phyloP scores from a whole-genome alignment of 2,113 vertebrate species.

The Prolemur simus region DNA sequence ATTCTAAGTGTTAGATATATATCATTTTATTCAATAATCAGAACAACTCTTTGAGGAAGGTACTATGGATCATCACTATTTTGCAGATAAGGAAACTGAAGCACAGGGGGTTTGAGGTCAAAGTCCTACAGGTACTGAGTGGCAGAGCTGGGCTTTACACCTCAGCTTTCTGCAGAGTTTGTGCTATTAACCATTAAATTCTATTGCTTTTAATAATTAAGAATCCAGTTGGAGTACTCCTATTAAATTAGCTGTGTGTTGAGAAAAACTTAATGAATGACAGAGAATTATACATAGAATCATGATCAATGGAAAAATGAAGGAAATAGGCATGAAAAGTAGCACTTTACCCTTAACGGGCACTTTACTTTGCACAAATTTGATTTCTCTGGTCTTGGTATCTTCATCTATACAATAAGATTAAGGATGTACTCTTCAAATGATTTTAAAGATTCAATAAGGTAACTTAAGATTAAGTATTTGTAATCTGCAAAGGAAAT shows the following conservation, averaged over 20 bases:
- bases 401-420: neutral
- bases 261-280: neutral
- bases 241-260: neutral
- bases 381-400: neutral
- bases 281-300: neutral
- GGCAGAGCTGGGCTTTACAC: neutral
- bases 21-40: neutral
- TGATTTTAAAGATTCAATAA: neutral
- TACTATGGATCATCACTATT: neutral
- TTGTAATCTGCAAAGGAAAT: neutral
- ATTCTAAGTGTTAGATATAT: neutral
- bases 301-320: neutral
- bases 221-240: neutral
- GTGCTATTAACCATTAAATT: neutral
- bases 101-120: neutral
- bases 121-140: neutral
- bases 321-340: rapidly evolving
- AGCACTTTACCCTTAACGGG: neutral
- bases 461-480: neutral
- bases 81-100: neutral
- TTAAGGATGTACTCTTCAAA: neutral
- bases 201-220: neutral
- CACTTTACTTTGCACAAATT: neutral
- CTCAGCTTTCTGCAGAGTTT: neutral
- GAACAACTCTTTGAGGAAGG: neutral